A percentile compares a stretch with the other conserved stretches of the same genome.
phyloP scores from a whole-genome alignment of 2,797 vertebrate species.

The Enteromius anoplus region DNA sequence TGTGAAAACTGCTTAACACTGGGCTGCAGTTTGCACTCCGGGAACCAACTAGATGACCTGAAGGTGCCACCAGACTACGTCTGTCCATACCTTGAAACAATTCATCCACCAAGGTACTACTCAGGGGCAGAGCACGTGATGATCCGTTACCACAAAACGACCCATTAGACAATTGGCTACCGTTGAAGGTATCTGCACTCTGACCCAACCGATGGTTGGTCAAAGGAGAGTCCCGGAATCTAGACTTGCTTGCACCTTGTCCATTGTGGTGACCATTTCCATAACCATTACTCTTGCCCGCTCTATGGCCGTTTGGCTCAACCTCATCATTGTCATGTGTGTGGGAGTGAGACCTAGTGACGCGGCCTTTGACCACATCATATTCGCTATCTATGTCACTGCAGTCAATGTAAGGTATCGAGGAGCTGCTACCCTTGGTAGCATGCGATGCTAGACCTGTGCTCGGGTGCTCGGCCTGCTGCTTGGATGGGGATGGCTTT shows the following conservation, averaged over 20 bases:
- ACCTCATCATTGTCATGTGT: slow-evolving; percentile 83
- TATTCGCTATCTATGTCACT: slow-evolving; percentile 87
- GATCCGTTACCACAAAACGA: slow-evolving; percentile 77
- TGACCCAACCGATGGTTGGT: slow-evolving; percentile 70
- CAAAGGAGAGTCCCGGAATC: slow-evolving; percentile 76
- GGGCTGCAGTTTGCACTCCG: slow-evolving; percentile 78
- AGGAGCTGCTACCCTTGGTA: slow-evolving; percentile 83
- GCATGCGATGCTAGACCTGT: slow-evolving; percentile 92
- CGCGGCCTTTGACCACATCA: slow-evolving; percentile 79
- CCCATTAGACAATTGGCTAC: slow-evolving; percentile 75
- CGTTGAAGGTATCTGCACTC: slow-evolving; percentile 78
- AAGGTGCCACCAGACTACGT: slow-evolving; percentile 70
- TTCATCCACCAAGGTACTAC: slow-evolving; percentile 73
- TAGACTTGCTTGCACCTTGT: slow-evolving; percentile 69
- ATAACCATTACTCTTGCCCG: slow-evolving; percentile 56
- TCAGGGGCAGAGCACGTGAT: slow-evolving; percentile 76
- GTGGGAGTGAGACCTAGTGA: slow-evolving; percentile 77
- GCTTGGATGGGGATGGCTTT: slow-evolving; percentile 74
- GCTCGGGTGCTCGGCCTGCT: slow-evolving; percentile 80
- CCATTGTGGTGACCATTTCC: slow-evolving; percentile 76
- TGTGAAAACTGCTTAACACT: slow-evolving; percentile 70
- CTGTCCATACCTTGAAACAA: slow-evolving; percentile 79
- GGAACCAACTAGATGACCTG: slow-evolving; percentile 77
- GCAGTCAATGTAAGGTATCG: slow-evolving; percentile 87
- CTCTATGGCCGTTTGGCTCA: slow-evolving; percentile 71